Conservation (phyloP, 1,140 invertebrate species). For the Triops longicaudatus region DNA sequence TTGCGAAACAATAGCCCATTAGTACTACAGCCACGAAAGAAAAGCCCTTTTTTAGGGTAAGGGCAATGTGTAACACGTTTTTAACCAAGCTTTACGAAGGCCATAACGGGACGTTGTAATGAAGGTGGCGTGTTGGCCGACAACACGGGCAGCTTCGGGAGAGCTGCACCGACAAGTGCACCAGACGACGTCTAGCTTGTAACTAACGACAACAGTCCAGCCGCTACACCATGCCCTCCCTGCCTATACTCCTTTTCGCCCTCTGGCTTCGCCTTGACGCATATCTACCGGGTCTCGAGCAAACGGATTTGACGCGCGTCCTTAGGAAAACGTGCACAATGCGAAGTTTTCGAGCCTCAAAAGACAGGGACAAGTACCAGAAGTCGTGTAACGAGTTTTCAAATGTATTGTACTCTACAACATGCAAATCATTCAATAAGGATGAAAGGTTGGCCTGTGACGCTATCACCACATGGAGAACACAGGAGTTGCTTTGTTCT, state of each 20-base stretch:
- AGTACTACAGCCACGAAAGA: background rate
- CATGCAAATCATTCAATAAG: no score
- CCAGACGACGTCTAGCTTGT: background rate
- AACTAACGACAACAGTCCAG: background rate
- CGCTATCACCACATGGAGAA: no score
- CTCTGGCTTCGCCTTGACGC: background rate
- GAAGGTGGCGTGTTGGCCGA: no score
- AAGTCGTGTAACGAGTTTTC: no score
- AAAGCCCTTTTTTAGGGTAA: background rate
- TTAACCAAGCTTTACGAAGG: background rate
- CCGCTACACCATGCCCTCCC: background rate
- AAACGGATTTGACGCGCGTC: background rate
- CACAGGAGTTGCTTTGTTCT: no score
- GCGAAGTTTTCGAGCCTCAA: background rate
- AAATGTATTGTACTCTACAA: no score
- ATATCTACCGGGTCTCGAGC: background rate
- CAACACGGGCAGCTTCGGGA: no score
- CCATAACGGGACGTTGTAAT: background rate
- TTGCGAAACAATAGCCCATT: background rate
- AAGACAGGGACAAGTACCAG: no score
- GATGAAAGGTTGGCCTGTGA: no score
- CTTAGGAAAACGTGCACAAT: background rate
- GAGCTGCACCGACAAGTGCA: background rate
- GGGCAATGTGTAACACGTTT: background rate
- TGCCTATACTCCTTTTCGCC: background rate